Evolutionary conservation across 1,140 invertebrate genomes (phyloP), one percentile per base, ranked within the genome.

Genomic region (Drosophila quadrilineata): DNA sequence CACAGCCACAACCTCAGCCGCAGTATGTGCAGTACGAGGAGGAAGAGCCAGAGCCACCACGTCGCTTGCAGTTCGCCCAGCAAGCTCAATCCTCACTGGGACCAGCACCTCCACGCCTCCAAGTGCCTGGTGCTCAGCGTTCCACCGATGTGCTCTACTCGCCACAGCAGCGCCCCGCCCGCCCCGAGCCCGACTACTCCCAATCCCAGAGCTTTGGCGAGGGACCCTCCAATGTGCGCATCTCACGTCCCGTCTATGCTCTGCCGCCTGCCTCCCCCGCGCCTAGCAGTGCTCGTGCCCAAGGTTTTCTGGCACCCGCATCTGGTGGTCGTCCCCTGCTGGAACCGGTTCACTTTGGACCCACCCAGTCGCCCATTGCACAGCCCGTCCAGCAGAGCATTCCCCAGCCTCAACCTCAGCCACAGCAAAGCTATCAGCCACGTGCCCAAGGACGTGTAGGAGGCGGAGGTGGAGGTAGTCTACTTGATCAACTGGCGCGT

Each of bases 401-500:
- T 33, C 46, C 56, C 10, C 53, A 58, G 33, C 72, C 62, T 3
- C 63, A 71, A 43, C 82, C 79, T 9, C 74, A 65, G 45, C 73
- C 75, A 2, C 71, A 75, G 58, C 79, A 87, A n/a, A 75, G 75
- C 19, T 91, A 86, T 68, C 87, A 90, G 40, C 82, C 77, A 4
- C 90, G 90, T 31, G 88, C 12, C 64, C 91, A 73, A 87, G 90
- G 71, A 53, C 87, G 90, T 77, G 88, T 90, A 85, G 75, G 79
- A 21, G 89, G 89, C 19, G 92, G 90, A 80, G 71, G 75, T 22
- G 88, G 89, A 19, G 92, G 92, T 31, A 93, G 94, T n/a, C 92
- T 95, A 80, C 90, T 96, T 10, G 95, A 96, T 75, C 94, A 95
- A 75, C 91, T 96, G n/a, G 93, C 94, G 12, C 93, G 94, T 75